Conservation (phyloP, 2,797 vertebrate species). For the Vipera ursinii region DNA sequence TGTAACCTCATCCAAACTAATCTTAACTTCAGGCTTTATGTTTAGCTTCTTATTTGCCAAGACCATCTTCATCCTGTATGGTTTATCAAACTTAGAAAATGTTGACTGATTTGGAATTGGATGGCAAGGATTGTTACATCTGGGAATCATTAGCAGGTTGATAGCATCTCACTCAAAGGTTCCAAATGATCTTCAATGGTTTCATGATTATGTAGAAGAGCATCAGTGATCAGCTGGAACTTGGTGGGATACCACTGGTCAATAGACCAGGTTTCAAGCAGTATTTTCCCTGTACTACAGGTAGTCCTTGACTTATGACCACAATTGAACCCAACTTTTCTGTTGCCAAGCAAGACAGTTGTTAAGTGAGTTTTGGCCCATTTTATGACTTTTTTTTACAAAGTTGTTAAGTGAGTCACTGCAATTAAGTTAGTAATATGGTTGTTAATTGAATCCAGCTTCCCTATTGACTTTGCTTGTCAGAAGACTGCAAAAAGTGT, state of each 20-base stretch:
- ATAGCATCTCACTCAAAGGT: not conserved
- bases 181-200: not conserved
- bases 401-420: not conserved
- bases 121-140: not conserved
- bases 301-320: not conserved
- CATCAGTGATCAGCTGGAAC: not conserved
- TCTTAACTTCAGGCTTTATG: not conserved
- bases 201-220: not conserved
- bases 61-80: not conserved
- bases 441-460: not conserved
- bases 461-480: not conserved
- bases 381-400: not conserved
- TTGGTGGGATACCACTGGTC: not conserved
- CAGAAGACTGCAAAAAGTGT: not conserved
- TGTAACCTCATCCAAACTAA: not conserved
- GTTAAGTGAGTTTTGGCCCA: not conserved
- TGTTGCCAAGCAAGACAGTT: not conserved
- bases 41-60: not conserved
- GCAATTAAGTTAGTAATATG: not conserved
- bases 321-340: not conserved
- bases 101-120: not conserved
- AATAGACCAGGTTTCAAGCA: not conserved
- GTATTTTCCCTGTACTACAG: not conserved
- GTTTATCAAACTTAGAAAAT: constrained; percentile 13
- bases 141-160: not conserved